Conservation (phyloP, 2,888 invertebrate genomes). For the Ferrisia virgata region DNA sequence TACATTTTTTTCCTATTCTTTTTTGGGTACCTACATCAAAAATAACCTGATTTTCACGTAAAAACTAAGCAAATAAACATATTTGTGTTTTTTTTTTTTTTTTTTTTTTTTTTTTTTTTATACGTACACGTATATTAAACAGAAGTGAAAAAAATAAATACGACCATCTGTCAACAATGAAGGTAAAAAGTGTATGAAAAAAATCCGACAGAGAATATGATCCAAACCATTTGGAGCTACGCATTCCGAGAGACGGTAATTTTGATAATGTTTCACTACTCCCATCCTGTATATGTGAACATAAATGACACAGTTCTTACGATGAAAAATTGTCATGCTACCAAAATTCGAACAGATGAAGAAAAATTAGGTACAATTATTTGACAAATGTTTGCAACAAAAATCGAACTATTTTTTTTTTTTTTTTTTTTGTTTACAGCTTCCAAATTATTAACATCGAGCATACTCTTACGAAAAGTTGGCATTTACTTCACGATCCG, state of each 20-base stretch:
- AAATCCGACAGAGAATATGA: constrained; percentile 39
- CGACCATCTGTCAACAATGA: constrained; percentile 36
- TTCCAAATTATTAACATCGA: neutral
- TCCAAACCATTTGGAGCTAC: constrained; percentile 39
- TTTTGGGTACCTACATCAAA: too few relatives aligned
- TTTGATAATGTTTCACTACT: constrained; percentile 39
- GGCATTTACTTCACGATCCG: neutral
- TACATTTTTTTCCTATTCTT: too few relatives aligned
- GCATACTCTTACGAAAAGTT: neutral
- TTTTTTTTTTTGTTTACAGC: neutral
- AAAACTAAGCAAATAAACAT: neutral
- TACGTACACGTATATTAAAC: neutral
- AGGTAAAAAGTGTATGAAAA: neutral
- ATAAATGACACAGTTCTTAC: constrained; percentile 7
- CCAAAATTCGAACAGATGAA: neutral
- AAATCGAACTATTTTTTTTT: neutral
- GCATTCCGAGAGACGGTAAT: neutral
- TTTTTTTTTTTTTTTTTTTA: too few relatives aligned
- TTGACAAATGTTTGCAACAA: neutral
- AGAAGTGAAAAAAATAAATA: neutral
- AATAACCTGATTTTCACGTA: neutral
- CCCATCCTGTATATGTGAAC: neutral
- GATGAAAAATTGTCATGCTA: constrained; percentile 5
- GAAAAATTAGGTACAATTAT: neutral
- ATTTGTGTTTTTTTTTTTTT: neutral